Conservation (phyloP, 1,140 invertebrate genomes). For the Bombus vancouverensis region DNA sequence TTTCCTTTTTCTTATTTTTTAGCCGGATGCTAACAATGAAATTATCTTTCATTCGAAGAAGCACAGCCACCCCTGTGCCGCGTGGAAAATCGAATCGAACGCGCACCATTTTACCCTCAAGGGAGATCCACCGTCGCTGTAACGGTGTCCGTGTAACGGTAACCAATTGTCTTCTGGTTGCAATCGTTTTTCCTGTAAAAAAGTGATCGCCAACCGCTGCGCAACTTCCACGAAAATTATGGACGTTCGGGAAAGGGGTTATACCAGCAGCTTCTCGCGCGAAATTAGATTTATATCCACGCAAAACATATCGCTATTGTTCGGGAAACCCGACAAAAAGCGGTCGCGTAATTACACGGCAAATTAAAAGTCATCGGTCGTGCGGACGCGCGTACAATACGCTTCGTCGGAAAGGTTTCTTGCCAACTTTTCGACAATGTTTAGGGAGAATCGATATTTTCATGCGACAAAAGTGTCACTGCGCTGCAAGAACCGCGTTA, state of each 20-base stretch:
- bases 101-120: background rate
- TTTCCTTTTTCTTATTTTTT: background rate
- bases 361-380: background rate
- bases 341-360: background rate
- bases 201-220: background rate
- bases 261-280: background rate
- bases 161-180: background rate
- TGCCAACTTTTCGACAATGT: background rate
- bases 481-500: no score
- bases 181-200: background rate
- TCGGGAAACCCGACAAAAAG: background rate
- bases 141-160: background rate
- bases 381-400: background rate
- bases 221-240: background rate
- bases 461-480: no score
- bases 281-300: background rate
- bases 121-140: background rate
- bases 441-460: constrained; percentile 12
- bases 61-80: background rate
- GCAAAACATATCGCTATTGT: background rate
- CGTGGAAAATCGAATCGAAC: constrained; percentile 4
- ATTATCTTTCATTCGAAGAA: constrained; percentile 6
- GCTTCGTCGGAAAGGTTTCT: background rate
- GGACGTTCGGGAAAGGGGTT: background rate
- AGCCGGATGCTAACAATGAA: background rate